phyloP scores from a whole-genome alignment of 2,888 invertebrate species.

The Portevinia maculata region DNA sequence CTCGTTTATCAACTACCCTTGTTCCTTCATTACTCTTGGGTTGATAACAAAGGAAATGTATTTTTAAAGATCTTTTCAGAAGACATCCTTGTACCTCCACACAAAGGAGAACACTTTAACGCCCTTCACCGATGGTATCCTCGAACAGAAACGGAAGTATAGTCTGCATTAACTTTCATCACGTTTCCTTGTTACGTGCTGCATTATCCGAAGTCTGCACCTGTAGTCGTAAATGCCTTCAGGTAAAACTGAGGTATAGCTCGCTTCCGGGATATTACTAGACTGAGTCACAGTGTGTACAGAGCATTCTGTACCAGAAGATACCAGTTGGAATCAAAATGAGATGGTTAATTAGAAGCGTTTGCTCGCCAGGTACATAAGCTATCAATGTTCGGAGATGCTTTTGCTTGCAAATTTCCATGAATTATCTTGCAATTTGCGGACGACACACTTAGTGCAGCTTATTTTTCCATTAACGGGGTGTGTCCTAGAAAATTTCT shows the following conservation, averaged over 20 bases:
- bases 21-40: conserved; percentile 26
- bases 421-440: conserved; percentile 36
- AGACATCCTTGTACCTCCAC: conserved; percentile 2
- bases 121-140: neutral
- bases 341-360: conserved; percentile 36
- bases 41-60: conserved; percentile 51
- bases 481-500: too few relatives aligned
- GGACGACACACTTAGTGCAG: conserved; percentile 2
- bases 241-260: neutral
- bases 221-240: conserved; percentile 8
- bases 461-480: too few relatives aligned
- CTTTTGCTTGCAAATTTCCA: conserved; percentile 11
- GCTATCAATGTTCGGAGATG: neutral
- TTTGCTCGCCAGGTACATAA: conserved; percentile 5
- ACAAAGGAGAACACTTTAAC: conserved; percentile 5
- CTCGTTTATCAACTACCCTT: conserved; percentile 12
- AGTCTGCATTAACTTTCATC: conserved; percentile 11
- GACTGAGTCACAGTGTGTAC: neutral
- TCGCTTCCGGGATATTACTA: conserved; percentile 27
- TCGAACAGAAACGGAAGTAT: neutral
- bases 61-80: conserved; percentile 32
- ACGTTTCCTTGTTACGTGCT: conserved; percentile 26
- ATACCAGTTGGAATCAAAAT: conserved; percentile 27
- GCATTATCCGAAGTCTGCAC: conserved; percentile 1
- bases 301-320: neutral